Evolutionary conservation across 1,140 invertebrate genomes (phyloP).

Genomic region (Helicoverpa zea): DNA sequence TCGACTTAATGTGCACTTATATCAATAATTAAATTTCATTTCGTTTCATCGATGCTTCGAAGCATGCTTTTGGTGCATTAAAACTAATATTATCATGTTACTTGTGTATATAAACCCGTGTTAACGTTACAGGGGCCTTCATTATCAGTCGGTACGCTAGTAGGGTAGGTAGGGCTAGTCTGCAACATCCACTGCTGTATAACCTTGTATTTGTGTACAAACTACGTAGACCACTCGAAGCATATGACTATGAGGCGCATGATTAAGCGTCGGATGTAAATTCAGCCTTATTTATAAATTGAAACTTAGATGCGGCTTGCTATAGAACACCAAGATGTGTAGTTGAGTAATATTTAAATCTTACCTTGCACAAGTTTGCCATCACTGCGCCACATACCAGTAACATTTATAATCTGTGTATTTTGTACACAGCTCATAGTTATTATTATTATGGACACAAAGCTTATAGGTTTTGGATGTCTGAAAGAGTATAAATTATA

Average conservation of each 20-base stretch:
- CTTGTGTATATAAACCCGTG: conserved; percentile 33
- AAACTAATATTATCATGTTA: conserved; percentile 15
- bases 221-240: background rate
- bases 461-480: conserved; percentile 11
- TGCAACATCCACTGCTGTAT: background rate
- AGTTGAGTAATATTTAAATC: background rate
- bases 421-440: conserved; percentile 12
- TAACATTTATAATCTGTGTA: conserved; percentile 26
- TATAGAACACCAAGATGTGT: background rate
- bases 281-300: background rate
- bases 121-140: conserved; percentile 38
- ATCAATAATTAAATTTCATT: background rate
- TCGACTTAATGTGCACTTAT: conserved; percentile 19
- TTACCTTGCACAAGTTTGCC: conserved; percentile 17
- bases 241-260: background rate
- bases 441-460: conserved; percentile 5
- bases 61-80: background rate
- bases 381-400: background rate
- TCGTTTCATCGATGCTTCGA: background rate
- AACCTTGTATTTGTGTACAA: conserved; percentile 4
- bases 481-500: conserved; percentile 36
- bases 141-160: conserved; percentile 10
- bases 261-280: no score
- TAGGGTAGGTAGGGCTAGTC: conserved; percentile 24
- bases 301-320: background rate